Base-by-base conservation (phyloP, 2,797 vertebrate species). In the Cheirogaleus major region DNA sequence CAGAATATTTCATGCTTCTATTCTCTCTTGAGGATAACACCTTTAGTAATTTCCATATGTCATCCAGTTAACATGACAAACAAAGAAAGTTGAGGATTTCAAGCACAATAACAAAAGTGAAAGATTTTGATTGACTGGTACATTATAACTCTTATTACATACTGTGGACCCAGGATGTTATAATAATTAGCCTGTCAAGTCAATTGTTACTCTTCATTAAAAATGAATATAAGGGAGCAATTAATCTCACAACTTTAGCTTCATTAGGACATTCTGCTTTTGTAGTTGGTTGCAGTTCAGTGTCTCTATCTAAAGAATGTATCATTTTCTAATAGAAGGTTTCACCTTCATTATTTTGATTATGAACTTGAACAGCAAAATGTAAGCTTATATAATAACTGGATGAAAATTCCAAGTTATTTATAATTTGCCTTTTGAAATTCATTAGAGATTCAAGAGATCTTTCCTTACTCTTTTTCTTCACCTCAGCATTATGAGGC, bases 161-260 rank as follows among this genome's bases (percentile, higher is more conserved):
- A 95, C 70, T 78, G 87, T 78, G 96, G 90, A 96, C 79, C 86
- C 75, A 78, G 86, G 93, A 97, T 98, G 96, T 95, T 97, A 69
- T 93, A 98, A 98, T 98, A 98, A 98, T 98, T 98, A 97, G 38
- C 81, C 79, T 96, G 95, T 97, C 97, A 97, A 93, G 86, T 97
- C 96, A 96, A 90, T 97, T 98, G 93, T 97, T 98, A 96, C 61
- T 98, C 95, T 98, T 98, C 96, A 98, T 98, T 98, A 98, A 98
- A 98, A 98, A 98, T 95, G 7, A 97, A 91, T 98, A 79, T 86
- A 63, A 95, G 35, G 20, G 80, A 98, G 13, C 45, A 98, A 98
- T 98, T 98, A 98, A 97, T 98, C 95, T 98, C 70, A 93, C 18
- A 75, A 97, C 76, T 98, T 98, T 84, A 95, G 41, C 73, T 97